Evolutionary conservation across 2,888 invertebrate genomes (phyloP).

Genomic region (Lacanobia wlatinum): DNA sequence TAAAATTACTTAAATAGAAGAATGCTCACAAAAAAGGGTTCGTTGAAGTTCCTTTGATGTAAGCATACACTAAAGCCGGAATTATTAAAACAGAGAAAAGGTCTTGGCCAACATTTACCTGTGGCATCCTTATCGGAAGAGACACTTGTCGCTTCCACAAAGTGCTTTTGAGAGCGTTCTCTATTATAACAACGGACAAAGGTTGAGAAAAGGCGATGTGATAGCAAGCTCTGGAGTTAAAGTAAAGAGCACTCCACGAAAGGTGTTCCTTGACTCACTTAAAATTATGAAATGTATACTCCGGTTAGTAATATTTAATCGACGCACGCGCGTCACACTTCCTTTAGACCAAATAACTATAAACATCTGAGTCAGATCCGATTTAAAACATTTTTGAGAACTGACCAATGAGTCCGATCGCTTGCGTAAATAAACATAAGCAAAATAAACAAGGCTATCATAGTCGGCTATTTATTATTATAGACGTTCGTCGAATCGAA

Average conservation of each 20-base stretch:
- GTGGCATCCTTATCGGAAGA: conserved; percentile 71
- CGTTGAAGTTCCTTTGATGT: conserved; percentile 5
- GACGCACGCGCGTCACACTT: conserved; percentile 8
- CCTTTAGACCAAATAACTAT: conserved; percentile 23
- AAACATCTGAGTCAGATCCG: conserved; percentile 48
- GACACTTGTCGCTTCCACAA: conserved; percentile 78
- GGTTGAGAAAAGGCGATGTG: conserved; percentile 53
- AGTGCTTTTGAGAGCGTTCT: conserved; percentile 76
- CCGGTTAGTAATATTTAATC: neutral
- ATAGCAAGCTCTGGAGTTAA: conserved; percentile 16
- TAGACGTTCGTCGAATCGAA: conserved; percentile 15
- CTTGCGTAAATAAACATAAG: conserved; percentile 14
- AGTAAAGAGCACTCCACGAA: conserved; percentile 24
- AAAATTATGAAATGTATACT: conserved; percentile 32
- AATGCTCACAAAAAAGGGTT: conserved; percentile 4
- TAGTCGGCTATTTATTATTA: conserved; percentile 5
- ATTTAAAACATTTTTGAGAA: conserved; percentile 41
- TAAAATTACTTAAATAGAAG: conserved; percentile 13
- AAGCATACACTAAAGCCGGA: neutral
- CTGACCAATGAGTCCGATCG: conserved; percentile 34
- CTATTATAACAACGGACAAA: conserved; percentile 78
- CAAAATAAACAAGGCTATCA: conserved; percentile 21
- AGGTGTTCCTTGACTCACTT: conserved; percentile 12
- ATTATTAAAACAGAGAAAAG: conserved; percentile 24
- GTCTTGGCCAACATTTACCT: conserved; percentile 47